These are phyloP conservation scores for Agonopterix arenella DNA, from an alignment of 2,888 invertebrate genomes.

Conservation along the genomic window DNA sequence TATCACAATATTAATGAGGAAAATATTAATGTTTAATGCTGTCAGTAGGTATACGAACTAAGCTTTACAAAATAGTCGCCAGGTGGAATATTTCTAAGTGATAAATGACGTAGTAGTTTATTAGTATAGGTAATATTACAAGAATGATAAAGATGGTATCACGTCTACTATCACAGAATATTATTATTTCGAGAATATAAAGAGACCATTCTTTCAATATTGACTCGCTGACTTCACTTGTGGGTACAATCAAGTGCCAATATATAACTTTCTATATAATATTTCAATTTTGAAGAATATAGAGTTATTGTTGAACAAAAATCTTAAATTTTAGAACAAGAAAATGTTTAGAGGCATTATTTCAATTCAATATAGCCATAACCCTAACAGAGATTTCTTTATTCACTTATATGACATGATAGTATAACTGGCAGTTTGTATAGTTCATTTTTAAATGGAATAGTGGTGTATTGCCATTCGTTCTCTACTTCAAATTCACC, in stretches of 20 bases:
- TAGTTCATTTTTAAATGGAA: neutral
- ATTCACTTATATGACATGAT: neutral
- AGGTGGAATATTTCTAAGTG: conserved; percentile 26
- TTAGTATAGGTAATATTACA: conserved; percentile 25
- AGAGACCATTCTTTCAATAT: conserved; percentile 25
- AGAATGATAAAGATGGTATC: conserved; percentile 67
- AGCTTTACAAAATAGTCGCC: too few species aligned
- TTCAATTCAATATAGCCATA: too few species aligned
- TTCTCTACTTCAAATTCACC: neutral
- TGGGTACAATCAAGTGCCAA: too few species aligned
- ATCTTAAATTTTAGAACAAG: too few species aligned
- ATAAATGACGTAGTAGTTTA: conserved; percentile 44
- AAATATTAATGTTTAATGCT: too few species aligned
- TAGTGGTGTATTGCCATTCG: neutral
- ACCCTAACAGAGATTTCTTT: neutral
- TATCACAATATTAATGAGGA: too few species aligned
- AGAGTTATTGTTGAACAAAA: too few species aligned
- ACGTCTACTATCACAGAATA: conserved; percentile 76
- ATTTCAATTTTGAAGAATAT: too few species aligned
- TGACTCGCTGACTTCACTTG: too few species aligned
- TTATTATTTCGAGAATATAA: conserved; percentile 61
- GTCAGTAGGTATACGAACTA: too few species aligned
- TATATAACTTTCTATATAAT: too few species aligned
- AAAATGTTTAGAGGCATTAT: too few species aligned
- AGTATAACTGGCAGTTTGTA: conserved; percentile 1